Conservation (phyloP, 2,113 vertebrate genomes). For the Gasterosteus nipponicus region DNA sequence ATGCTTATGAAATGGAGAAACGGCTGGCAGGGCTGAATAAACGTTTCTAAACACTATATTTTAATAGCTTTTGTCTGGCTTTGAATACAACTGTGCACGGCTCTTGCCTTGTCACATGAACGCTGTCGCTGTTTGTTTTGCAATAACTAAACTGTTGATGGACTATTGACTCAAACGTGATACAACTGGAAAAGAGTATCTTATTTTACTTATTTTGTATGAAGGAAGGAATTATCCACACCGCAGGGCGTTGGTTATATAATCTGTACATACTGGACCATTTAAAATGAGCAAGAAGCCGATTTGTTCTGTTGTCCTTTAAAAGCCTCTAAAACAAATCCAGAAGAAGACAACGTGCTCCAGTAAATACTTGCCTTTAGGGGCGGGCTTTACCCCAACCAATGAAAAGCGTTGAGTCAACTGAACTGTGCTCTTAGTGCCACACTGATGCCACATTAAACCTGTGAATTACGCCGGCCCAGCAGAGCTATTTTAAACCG, state of each 20-base stretch:
- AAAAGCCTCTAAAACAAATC: constrained; percentile 5
- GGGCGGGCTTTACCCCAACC: background rate
- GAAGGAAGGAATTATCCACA: constrained; percentile 12
- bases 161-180: background rate
- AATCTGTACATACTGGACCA: background rate
- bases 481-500: constrained; percentile 14
- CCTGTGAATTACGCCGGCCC: constrained; percentile 22
- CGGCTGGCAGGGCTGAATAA: constrained; percentile 1
- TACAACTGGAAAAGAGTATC: background rate
- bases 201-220: constrained; percentile 1
- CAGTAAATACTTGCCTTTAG: constrained; percentile 1
- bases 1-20: constrained; percentile 1
- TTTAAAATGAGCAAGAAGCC: constrained; percentile 18
- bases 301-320: background rate
- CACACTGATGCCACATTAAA: constrained; percentile 13
- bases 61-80: background rate
- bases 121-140: too few species aligned
- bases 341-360: background rate
- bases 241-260: constrained; percentile 30
- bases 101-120: background rate
- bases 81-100: background rate
- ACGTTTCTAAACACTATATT: constrained; percentile 9
- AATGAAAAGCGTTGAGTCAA: background rate
- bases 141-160: background rate
- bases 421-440: background rate